Conservation (phyloP, 92 coral and sea anemone genomes). For the Porites lobata region DNA sequence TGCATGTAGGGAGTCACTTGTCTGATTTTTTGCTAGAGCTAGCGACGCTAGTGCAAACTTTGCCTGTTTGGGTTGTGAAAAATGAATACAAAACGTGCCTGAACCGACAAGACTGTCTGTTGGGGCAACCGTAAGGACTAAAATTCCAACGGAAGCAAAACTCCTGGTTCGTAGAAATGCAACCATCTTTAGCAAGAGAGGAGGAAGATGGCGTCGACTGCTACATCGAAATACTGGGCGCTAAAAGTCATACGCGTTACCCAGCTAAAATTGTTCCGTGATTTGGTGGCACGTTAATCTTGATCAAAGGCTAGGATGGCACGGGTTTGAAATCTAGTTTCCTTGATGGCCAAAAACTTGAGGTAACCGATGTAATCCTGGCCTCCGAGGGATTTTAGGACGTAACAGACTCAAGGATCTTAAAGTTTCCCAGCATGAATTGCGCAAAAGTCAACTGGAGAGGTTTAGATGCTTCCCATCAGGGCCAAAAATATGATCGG, state of each 20-base stretch:
- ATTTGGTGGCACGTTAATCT: constrained; percentile 2
- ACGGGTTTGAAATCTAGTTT: background rate
- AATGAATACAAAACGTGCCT: background rate
- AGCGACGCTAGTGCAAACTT: background rate
- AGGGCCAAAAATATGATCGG: background rate
- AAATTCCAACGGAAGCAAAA: background rate
- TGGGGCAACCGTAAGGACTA: background rate
- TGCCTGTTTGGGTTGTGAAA: background rate
- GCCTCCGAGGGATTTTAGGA: no score
- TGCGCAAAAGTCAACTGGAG: background rate
- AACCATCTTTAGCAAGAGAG: background rate
- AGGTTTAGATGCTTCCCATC: background rate
- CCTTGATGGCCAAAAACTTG: background rate
- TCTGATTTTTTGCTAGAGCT: background rate
- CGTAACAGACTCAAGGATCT: no score
- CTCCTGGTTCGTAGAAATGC: background rate
- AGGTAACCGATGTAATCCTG: background rate
- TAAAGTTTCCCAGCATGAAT: no score
- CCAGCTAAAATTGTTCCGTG: background rate
- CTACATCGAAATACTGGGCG: constrained; percentile 25
- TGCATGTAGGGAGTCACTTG: background rate
- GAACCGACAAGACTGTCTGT: background rate
- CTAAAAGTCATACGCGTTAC: background rate
- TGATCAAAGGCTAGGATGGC: constrained; percentile 10
- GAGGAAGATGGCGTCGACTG: background rate